Percentiles rank a stretch among this genome's conserved stretches.
phyloP scores from a whole-genome alignment of 2,113 vertebrate species.

The Chloroceryle aenea region DNA sequence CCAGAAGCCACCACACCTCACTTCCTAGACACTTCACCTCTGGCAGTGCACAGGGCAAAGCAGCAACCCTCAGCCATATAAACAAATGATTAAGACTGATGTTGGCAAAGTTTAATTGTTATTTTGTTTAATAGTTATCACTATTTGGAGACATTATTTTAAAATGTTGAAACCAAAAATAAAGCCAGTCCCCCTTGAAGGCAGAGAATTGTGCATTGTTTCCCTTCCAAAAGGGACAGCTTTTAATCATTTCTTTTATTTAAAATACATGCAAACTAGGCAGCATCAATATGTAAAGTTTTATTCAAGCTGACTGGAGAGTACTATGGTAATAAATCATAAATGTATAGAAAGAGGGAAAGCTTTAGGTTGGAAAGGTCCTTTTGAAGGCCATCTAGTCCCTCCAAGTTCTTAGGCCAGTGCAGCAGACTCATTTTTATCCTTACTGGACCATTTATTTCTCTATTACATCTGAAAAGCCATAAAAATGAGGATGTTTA shows the following conservation, averaged over 20 bases:
- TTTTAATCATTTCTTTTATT: background rate
- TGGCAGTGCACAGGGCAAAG: background rate
- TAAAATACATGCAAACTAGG: background rate
- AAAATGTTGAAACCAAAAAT: background rate
- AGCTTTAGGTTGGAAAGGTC: background rate
- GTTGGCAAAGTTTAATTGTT: background rate
- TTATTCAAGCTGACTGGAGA: background rate
- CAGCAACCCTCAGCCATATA: background rate
- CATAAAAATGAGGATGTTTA: background rate
- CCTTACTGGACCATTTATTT: background rate
- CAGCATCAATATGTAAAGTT: background rate
- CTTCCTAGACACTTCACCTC: background rate
- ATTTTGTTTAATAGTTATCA: background rate
- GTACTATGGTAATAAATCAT: background rate
- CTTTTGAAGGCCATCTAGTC: background rate
- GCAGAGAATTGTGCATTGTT: background rate
- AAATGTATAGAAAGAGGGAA: background rate
- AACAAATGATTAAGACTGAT: background rate
- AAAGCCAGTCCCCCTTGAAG: background rate
- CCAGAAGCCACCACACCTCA: background rate
- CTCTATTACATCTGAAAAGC: background rate
- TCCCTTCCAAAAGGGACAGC: background rate
- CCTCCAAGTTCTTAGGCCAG: background rate
- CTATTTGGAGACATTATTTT: background rate
- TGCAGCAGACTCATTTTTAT: background rate